Conservation (phyloP, 1,140 invertebrate species). For the Eumaeus atala region DNA sequence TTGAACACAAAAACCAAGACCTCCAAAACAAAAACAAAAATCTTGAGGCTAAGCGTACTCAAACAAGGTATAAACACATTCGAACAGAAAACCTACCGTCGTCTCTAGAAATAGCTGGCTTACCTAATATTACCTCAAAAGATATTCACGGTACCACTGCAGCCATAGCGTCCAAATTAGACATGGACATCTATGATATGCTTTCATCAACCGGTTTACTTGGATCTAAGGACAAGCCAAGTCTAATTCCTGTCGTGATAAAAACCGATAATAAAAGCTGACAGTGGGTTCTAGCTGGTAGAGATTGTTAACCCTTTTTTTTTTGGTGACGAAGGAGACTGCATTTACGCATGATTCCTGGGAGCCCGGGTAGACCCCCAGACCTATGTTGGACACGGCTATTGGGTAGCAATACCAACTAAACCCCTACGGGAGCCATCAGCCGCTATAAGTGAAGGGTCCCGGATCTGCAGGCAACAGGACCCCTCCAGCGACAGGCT, state of each 20-base stretch:
- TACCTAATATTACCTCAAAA: conserved; percentile 20
- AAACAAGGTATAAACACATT: conserved; percentile 11
- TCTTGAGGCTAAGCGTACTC: not conserved
- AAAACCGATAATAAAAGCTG: conserved; percentile 17
- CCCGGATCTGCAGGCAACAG: too few species aligned
- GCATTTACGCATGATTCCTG: too few species aligned
- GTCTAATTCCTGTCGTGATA: conserved; percentile 24
- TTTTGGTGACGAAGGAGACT: too few species aligned
- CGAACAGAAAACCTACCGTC: conserved; percentile 25
- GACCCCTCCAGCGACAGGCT: too few species aligned
- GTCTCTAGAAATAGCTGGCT: conserved; percentile 24
- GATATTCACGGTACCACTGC: conserved; percentile 16
- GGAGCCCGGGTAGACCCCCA: too few species aligned
- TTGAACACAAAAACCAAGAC: conserved; percentile 30
- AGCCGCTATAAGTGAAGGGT: too few species aligned
- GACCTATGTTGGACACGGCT: too few species aligned
- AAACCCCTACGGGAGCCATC: too few species aligned
- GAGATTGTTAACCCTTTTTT: too few species aligned
- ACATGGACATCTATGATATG: conserved; percentile 18
- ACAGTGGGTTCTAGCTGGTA: conserved; percentile 25
- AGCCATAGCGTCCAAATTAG: conserved; percentile 23
- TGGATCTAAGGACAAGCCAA: conserved; percentile 24
- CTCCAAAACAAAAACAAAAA: conserved; percentile 27
- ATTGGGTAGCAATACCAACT: too few species aligned
- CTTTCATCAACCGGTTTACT: conserved; percentile 19